These are phyloP conservation scores for Steinernema carpocapsae DNA, from an alignment of 2,888 invertebrate species.

Conservation along the genomic window DNA sequence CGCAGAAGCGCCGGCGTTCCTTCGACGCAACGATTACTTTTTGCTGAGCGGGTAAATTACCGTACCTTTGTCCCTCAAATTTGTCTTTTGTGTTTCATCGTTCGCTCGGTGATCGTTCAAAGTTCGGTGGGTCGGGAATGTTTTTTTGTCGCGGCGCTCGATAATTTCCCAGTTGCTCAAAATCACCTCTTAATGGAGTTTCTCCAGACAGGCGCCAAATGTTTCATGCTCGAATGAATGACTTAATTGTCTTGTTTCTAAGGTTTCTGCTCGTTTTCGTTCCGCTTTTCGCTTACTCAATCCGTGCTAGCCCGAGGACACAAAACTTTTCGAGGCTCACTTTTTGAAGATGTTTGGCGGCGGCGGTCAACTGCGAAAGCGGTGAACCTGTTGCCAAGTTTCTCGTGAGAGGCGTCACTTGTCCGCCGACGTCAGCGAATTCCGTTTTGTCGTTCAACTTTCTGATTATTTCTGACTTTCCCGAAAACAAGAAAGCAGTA, in stretches of 20 bases:
- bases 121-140: background rate
- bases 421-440: conserved; percentile 12
- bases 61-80: background rate
- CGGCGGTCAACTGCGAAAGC: conserved; percentile 8
- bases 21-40: background rate
- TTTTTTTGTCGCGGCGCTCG: background rate
- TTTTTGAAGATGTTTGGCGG: too few relatives aligned
- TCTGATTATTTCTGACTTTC: conserved; percentile 12
- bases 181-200: conserved; percentile 14
- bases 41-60: background rate
- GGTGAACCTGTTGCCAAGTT: background rate
- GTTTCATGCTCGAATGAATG: conserved; percentile 22
- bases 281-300: background rate
- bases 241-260: background rate
- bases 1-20: background rate
- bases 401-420: background rate
- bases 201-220: conserved; percentile 33
- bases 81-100: background rate
- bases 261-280: background rate
- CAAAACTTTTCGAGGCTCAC: too few relatives aligned
- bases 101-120: too few relatives aligned
- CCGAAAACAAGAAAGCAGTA: conserved; percentile 27
- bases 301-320: too few relatives aligned
- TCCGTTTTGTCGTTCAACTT: conserved; percentile 11
- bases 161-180: background rate